Evolutionary conservation across 2,888 invertebrate genomes (phyloP).

Genomic region (Acrobasis consociella): DNA sequence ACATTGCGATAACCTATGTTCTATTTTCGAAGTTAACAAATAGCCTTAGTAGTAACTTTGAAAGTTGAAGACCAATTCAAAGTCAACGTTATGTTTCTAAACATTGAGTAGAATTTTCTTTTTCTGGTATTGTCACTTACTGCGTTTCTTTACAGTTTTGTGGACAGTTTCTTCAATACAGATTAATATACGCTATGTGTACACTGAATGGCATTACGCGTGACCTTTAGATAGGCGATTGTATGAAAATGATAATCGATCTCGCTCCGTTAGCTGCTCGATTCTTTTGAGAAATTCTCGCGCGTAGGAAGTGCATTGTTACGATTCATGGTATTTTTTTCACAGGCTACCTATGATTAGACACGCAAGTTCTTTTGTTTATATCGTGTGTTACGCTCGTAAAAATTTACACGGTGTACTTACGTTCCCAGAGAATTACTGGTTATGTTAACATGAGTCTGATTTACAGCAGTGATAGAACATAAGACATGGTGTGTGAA

Average conservation of each 20-base stretch:
- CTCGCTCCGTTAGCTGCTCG: slow-evolving; percentile 61
- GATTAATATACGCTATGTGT: slow-evolving; percentile 58
- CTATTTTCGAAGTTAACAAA: slow-evolving; percentile 60
- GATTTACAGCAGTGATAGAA: slow-evolving; percentile 2
- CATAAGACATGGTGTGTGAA: not conserved
- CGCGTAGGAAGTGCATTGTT: slow-evolving; percentile 37
- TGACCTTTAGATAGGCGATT: slow-evolving; percentile 77
- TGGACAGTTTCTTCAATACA: slow-evolving; percentile 67
- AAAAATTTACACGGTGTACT: slow-evolving; percentile 1
- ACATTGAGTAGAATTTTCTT: slow-evolving; percentile 38
- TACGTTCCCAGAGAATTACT: slow-evolving; percentile 1
- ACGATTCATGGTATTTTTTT: slow-evolving; percentile 24
- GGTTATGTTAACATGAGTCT: not conserved
- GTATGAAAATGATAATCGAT: slow-evolving; percentile 80
- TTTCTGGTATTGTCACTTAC: slow-evolving; percentile 28
- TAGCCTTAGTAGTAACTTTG: slow-evolving; percentile 59
- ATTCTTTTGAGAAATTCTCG: slow-evolving; percentile 62
- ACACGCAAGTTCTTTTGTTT: slow-evolving; percentile 17
- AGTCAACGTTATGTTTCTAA: slow-evolving; percentile 37
- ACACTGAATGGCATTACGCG: slow-evolving; percentile 75
- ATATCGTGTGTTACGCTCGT: slow-evolving; percentile 4
- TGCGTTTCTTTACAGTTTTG: slow-evolving; percentile 41
- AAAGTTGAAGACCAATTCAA: slow-evolving; percentile 34
- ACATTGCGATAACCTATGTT: slow-evolving; percentile 54
- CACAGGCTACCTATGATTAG: slow-evolving; percentile 18